Percentiles rank a stretch among this genome's conserved stretches.
phyloP scores from a whole-genome alignment of 2,797 vertebrate species.

The Podarcis lilfordi region DNA sequence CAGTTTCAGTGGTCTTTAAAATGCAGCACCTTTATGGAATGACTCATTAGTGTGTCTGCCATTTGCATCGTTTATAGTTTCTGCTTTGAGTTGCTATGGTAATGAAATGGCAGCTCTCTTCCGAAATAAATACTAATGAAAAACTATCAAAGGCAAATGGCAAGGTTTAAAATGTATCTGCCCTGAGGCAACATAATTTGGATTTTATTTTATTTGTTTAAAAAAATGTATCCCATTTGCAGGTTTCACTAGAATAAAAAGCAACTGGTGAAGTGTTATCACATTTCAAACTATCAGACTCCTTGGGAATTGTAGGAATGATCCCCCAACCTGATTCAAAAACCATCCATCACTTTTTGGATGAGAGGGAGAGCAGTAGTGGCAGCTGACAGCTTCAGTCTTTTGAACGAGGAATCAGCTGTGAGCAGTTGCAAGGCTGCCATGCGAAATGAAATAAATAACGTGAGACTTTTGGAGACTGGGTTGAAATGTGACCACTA shows the following conservation, averaged over 20 bases:
- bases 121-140: constrained; percentile 7
- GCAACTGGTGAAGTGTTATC: background rate
- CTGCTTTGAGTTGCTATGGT: background rate
- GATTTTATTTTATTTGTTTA: too few species aligned
- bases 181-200: background rate
- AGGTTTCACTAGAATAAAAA: background rate
- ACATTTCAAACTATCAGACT: background rate
- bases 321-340: background rate
- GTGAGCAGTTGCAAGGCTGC: background rate
- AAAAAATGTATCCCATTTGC: background rate
- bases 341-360: background rate
- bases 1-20: background rate
- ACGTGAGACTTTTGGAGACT: background rate
- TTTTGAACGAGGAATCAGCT: background rate
- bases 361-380: background rate
- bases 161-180: background rate
- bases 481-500: background rate
- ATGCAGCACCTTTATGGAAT: background rate
- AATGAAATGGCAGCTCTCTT: background rate
- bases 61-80: background rate
- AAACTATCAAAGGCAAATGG: background rate
- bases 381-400: background rate
- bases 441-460: background rate
- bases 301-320: background rate
- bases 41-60: background rate